These are phyloP conservation scores for Agrypnia vestita DNA, from an alignment of 1,140 invertebrate genomes.

Conservation along the genomic window DNA sequence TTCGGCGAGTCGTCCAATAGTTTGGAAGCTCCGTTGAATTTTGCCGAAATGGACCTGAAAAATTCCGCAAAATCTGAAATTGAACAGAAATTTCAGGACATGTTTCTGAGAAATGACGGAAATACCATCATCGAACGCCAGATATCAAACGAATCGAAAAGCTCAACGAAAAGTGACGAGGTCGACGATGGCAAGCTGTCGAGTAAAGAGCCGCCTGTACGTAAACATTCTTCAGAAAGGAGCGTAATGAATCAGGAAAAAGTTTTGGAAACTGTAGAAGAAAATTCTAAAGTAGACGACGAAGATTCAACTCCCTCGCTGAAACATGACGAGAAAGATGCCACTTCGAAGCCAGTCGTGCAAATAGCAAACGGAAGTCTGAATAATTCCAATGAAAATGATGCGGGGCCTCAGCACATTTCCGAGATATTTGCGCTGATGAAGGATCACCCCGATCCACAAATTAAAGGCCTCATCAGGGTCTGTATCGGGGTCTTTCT, in stretches of 20 bases:
- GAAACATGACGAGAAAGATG: slow-evolving; percentile 8
- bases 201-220: slow-evolving; percentile 9
- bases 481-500: slow-evolving; percentile 81
- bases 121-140: slow-evolving; percentile 48
- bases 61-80: slow-evolving; percentile 41
- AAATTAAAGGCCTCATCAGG: slow-evolving; percentile 83
- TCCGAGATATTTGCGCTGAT: slow-evolving; percentile 80
- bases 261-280: slow-evolving; percentile 64
- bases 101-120: slow-evolving; percentile 51
- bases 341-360: neutral
- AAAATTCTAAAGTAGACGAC: slow-evolving; percentile 61
- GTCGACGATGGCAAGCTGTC: slow-evolving; percentile 18
- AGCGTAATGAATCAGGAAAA: slow-evolving; percentile 35
- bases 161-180: slow-evolving; percentile 40
- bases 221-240: slow-evolving; percentile 49
- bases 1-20: slow-evolving; percentile 69
- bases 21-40: slow-evolving; percentile 61
- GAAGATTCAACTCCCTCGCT: slow-evolving; percentile 19
- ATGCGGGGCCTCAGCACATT: slow-evolving; percentile 74
- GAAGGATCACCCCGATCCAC: slow-evolving; percentile 84
- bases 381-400: slow-evolving; percentile 50
- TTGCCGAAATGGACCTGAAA: neutral
- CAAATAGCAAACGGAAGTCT: neutral
- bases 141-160: slow-evolving; percentile 57
- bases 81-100: slow-evolving; percentile 44